phyloP scores from a whole-genome alignment of 2,797 vertebrate genomes.

The Carduelis carduelis region DNA sequence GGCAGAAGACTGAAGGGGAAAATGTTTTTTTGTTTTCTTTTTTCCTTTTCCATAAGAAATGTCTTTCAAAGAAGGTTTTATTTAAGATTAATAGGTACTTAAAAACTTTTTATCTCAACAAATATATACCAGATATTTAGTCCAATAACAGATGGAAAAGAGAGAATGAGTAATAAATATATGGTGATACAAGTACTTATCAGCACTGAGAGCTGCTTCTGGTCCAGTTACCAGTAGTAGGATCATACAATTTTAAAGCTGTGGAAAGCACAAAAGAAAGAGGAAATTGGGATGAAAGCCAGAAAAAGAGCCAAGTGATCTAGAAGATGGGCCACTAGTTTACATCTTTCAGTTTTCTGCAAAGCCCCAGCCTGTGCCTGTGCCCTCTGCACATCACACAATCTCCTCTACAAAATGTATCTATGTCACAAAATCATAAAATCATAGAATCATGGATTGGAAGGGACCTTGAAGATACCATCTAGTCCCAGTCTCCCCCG shows the following conservation, averaged over 20 bases:
- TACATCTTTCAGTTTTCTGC: neutral
- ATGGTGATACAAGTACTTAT: neutral
- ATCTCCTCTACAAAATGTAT: neutral
- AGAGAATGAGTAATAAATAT: neutral
- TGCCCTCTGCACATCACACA: neutral
- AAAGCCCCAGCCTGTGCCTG: neutral
- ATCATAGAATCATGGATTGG: neutral
- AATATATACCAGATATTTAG: neutral
- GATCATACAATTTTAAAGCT: neutral
- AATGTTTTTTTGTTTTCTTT: no score
- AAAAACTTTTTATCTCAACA: neutral
- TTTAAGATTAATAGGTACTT: neutral
- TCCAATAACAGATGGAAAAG: neutral
- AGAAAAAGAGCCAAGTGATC: neutral
- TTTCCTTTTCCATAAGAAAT: neutral
- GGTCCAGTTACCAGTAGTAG: neutral
- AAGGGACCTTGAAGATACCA: neutral
- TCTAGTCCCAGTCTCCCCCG: neutral
- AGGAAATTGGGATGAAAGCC: neutral
- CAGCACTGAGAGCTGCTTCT: neutral
- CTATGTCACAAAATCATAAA: neutral
- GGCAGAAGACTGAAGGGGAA: neutral
- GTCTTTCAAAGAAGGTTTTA: neutral
- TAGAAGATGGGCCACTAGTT: neutral
- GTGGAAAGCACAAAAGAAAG: neutral